Evolutionary conservation across 92 coral and sea anemone species (phyloP), one percentile per base, ranked within the genome.

Genomic region (Umimayanthus kanabou): DNA sequence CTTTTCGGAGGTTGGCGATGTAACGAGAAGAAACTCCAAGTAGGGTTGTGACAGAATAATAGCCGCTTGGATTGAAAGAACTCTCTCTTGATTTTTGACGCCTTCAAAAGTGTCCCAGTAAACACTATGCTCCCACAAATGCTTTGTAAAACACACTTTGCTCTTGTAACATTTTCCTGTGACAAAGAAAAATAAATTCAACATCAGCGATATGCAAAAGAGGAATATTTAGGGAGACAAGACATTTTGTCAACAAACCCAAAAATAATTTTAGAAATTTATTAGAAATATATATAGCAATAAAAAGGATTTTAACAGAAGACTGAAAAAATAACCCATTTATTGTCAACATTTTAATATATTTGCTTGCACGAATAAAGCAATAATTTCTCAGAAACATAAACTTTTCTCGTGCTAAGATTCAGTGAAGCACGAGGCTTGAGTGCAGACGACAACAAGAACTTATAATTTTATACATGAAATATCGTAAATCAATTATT

Each of bases 61-160:
- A 14, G 99, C 99, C 65, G 99, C 99, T 89, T 97, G 99, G 20
- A 97, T 97, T 11, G 99, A 97, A 72, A 97, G 88, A 76, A 97
- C 99, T 80, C 99, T 89, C 78, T 97, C 99, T 81, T 97, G 99
- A 69, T 97, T 97, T 89, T 97, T 97, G 13, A 97, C 95, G 45
- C 98, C 99, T 83, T 97, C 99, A 77, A 97, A 97, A 13, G 96
- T 91, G 78, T 97, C 99, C 99, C 99, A 97, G 80, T 97, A 97
- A 6, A 97, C 92, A 49, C 98, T 95, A 53, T 97, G 99, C 47
- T 97, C 99, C 99, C 99, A 97, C 75, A 97, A 79, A 91, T 97
- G 99, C 83, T 97, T 97, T 7, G 99, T 97, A 69, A 97, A 97
- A 83, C 99, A 97, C 9, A 97, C 99, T 91, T 97, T 97, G 66